These are phyloP conservation scores for Cynoglossus semilaevis DNA, from an alignment of 2,113 vertebrate genomes.

Conservation along the genomic window DNA sequence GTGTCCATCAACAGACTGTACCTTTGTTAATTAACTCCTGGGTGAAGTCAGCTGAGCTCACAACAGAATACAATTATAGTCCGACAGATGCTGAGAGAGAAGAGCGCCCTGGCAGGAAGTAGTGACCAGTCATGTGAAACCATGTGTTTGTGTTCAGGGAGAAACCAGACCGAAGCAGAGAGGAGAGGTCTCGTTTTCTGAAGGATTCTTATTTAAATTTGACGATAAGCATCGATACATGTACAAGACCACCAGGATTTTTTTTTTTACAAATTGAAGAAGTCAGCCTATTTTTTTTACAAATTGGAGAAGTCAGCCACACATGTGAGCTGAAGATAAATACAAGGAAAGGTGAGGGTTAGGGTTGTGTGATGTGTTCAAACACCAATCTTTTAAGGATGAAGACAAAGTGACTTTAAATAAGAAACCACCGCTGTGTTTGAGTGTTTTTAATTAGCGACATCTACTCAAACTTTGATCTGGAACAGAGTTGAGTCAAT, in stretches of 20 bases:
- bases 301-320: too few species aligned
- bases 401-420: too few species aligned
- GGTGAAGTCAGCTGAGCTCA: conserved; percentile 10
- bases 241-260: conserved; percentile 19
- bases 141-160: conserved; percentile 29
- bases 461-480: conserved; percentile 13
- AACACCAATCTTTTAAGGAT: too few species aligned
- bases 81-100: conserved; percentile 52
- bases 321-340: too few species aligned
- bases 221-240: conserved; percentile 3
- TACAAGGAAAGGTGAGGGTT: too few species aligned
- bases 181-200: conserved; percentile 13
- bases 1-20: conserved; percentile 8
- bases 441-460: too few species aligned
- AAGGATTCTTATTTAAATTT: background rate
- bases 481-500: conserved; percentile 33
- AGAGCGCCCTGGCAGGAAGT: conserved; percentile 30
- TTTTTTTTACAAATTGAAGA: too few species aligned
- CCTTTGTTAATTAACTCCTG: conserved; percentile 41
- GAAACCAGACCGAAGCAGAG: conserved; percentile 3
- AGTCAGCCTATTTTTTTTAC: too few species aligned
- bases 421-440: too few species aligned
- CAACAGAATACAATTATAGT: conserved; percentile 23
- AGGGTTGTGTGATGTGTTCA: too few species aligned
- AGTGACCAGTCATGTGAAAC: conserved; percentile 47